phyloP scores from a whole-genome alignment of 2,888 invertebrate species.

The Plagodis pulveraria region DNA sequence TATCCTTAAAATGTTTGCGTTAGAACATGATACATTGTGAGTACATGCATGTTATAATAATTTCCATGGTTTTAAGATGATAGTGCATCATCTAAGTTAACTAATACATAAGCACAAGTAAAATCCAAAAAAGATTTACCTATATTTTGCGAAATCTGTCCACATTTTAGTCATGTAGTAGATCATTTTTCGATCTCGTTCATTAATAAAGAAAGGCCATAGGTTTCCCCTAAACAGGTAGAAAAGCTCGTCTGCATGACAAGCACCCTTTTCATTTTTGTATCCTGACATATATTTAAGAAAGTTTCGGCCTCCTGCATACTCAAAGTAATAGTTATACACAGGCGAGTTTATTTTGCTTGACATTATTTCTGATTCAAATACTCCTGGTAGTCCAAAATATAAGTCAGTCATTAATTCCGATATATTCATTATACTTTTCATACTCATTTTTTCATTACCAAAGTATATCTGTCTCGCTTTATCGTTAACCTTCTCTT shows the following conservation, averaged over 20 bases:
- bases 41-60: no score
- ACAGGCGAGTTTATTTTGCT: conserved; percentile 49
- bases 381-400: conserved; percentile 67
- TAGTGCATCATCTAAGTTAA: no score
- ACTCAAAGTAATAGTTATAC: conserved; percentile 70
- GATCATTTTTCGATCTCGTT: conserved; percentile 58
- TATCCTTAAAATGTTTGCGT: no score
- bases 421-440: conserved; percentile 58
- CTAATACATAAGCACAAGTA: no score
- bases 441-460: conserved; percentile 69
- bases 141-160: conserved; percentile 76
- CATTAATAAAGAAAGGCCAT: conserved; percentile 58
- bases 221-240: conserved; percentile 65
- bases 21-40: no score
- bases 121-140: conserved; percentile 45
- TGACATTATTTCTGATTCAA: conserved; percentile 59
- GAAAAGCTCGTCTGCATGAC: conserved; percentile 73
- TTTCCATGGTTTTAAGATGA: no score
- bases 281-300: conserved; percentile 57
- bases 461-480: conserved; percentile 73
- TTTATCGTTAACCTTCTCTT: conserved; percentile 48
- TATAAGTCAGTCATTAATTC: conserved; percentile 71
- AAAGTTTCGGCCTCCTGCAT: conserved; percentile 66
- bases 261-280: conserved; percentile 57
- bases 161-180: conserved; percentile 67